phyloP scores from a whole-genome alignment of 2,797 vertebrate genomes.

The Halcyon leucocephala region DNA sequence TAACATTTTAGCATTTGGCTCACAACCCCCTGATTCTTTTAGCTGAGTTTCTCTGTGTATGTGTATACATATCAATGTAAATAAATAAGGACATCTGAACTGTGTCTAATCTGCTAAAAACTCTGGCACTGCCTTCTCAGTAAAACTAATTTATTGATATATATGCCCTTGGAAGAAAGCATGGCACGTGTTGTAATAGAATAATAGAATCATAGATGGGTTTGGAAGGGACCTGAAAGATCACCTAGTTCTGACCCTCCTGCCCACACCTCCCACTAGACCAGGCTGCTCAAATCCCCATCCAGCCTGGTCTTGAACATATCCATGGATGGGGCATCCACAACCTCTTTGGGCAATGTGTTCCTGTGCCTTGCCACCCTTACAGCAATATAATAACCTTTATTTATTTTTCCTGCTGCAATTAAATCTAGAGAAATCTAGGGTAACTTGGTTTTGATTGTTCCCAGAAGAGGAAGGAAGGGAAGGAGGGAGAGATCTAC shows the following conservation, averaged over 20 bases:
- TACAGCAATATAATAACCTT: not conserved
- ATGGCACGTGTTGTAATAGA: not conserved
- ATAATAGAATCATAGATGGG: not conserved
- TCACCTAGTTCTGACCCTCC: not conserved
- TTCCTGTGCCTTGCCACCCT: not conserved
- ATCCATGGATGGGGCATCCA: not conserved
- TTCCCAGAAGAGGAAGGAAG: not conserved
- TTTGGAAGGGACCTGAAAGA: not conserved
- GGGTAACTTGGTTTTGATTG: not conserved
- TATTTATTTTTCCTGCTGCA: not conserved
- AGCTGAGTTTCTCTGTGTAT: not conserved
- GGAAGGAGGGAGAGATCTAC: not conserved
- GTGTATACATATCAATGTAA: not conserved
- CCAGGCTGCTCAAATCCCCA: not conserved
- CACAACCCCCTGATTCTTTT: not conserved
- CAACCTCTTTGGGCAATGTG: not conserved
- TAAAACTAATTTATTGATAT: not conserved
- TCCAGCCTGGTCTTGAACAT: not conserved
- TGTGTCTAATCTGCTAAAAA: not conserved
- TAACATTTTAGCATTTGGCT: constrained; percentile 38
- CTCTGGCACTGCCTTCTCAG: not conserved
- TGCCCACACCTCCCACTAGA: not conserved
- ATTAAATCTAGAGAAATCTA: not conserved
- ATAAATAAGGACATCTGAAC: not conserved
- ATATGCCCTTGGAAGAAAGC: not conserved